Conservation (phyloP, 2,113 vertebrate species). For the Mormyrus lacerda region DNA sequence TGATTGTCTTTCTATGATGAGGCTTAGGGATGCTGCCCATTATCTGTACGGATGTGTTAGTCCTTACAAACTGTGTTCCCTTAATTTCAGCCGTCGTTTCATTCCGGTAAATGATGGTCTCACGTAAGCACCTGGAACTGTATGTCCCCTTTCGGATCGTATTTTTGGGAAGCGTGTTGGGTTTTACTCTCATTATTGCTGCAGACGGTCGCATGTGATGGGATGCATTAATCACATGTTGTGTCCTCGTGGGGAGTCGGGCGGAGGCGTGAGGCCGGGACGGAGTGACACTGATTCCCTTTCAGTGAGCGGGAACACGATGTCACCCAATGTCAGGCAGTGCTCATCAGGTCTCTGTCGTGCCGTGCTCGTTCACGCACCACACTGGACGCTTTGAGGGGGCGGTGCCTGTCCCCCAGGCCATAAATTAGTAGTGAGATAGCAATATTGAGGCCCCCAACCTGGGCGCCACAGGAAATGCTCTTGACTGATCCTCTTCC, state of each 20-base stretch:
- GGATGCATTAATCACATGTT: neutral
- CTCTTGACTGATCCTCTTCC: slow-evolving; percentile 23
- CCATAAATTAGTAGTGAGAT: slow-evolving; percentile 34
- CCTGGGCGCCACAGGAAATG: slow-evolving; percentile 18
- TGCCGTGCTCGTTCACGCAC: neutral
- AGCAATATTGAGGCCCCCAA: slow-evolving; percentile 7
- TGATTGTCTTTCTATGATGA: neutral
- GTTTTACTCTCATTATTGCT: neutral
- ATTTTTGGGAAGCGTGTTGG: neutral
- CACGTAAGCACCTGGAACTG: neutral
- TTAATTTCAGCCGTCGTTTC: neutral
- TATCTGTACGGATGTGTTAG: neutral
- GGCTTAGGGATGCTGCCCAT: neutral
- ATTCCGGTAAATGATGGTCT: slow-evolving; percentile 4
- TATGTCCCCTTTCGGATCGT: neutral
- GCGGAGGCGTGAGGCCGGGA: neutral
- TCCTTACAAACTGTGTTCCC: neutral
- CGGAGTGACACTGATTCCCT: slow-evolving; percentile 27
- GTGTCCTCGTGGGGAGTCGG: neutral
- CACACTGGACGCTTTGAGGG: slow-evolving; percentile 23
- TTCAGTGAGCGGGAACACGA: slow-evolving; percentile 24
- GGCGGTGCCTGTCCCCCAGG: slow-evolving; percentile 33
- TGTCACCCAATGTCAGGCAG: slow-evolving; percentile 25
- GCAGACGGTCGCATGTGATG: neutral
- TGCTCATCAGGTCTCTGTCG: slow-evolving; percentile 30